Conservation (phyloP, 2,797 vertebrate species). For the Liparis tanakae region DNA sequence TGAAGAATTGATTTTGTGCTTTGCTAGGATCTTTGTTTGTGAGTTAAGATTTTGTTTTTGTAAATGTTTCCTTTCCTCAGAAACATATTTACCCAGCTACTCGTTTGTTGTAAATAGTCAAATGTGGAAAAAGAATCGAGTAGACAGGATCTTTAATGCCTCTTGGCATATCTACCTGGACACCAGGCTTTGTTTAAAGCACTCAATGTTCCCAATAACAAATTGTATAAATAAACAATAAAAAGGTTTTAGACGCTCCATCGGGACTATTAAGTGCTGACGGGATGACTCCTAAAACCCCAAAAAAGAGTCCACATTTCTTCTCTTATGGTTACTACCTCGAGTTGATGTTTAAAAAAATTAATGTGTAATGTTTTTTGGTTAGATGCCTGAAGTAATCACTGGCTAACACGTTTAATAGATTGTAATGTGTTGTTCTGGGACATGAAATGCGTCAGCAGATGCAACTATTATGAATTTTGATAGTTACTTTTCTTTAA, state of each 20-base stretch:
- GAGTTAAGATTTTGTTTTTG: constrained; percentile 2
- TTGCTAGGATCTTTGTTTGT: constrained; percentile 58
- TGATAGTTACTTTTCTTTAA: background rate
- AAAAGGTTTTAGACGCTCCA: background rate
- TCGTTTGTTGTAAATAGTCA: background rate
- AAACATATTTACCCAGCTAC: background rate
- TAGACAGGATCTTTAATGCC: background rate
- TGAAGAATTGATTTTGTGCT: constrained; percentile 66
- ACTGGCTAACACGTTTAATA: background rate
- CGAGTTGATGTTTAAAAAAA: too few species aligned
- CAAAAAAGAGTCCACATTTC: background rate
- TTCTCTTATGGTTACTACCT: background rate
- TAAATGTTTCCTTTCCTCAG: background rate
- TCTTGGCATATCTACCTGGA: background rate
- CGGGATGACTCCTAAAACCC: background rate
- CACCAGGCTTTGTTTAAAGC: background rate
- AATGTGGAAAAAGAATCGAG: too few species aligned
- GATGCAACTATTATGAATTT: background rate
- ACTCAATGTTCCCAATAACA: background rate
- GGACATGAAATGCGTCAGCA: background rate
- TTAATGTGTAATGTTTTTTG: background rate
- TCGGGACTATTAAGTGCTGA: background rate
- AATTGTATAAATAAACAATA: background rate
- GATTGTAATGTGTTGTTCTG: background rate
- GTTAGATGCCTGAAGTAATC: background rate